Conservation (phyloP, 2,113 vertebrate species). For the Macrotus californicus region DNA sequence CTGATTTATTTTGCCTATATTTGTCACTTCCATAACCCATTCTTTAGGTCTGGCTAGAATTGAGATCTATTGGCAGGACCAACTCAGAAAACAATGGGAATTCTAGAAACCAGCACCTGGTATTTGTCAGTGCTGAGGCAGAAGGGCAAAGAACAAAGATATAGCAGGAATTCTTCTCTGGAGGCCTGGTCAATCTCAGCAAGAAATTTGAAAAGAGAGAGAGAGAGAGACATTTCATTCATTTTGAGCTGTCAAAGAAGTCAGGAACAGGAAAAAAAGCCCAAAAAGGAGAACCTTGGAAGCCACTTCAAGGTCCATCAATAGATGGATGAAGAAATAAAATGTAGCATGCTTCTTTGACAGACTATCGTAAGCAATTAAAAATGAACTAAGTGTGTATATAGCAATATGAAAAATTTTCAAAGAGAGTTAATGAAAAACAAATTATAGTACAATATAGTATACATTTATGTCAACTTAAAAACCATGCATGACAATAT, state of each 20-base stretch:
- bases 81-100: constrained; percentile 48
- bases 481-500: background rate
- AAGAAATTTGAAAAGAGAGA: constrained; percentile 13
- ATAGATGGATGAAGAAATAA: constrained; percentile 17
- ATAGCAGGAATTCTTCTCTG: constrained; percentile 42
- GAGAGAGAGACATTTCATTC: constrained; percentile 24
- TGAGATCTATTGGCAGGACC: constrained; percentile 27
- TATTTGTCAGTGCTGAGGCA: constrained; percentile 44
- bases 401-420: background rate
- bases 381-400: background rate
- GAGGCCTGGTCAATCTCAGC: constrained; percentile 59
- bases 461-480: background rate
- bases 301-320: constrained; percentile 16
- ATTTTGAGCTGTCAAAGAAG: constrained; percentile 53
- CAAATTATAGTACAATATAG: background rate
- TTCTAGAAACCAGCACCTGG: constrained; percentile 47
- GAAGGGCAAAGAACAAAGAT: constrained; percentile 46
- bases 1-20: background rate
- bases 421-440: constrained; percentile 8
- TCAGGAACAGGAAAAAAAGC: background rate
- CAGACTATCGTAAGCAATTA: background rate
- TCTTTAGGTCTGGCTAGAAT: constrained; percentile 22
- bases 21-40: background rate
- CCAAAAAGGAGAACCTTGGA: constrained; percentile 6
- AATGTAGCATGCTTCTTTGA: background rate